phyloP scores from a whole-genome alignment of 2,888 invertebrate species.

The Rhodophaea formosa region DNA sequence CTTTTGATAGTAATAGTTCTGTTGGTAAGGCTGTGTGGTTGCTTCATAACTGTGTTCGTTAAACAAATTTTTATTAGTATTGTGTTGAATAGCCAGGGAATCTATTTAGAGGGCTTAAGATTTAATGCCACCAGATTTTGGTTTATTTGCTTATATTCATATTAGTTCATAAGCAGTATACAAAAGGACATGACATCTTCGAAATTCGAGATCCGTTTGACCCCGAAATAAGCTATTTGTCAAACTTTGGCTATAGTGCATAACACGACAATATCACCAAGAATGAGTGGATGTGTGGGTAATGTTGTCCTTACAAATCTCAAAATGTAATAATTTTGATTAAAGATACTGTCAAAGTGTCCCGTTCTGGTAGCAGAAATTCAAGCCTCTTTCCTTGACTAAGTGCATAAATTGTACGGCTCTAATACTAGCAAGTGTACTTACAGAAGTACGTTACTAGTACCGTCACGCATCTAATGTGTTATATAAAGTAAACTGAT shows the following conservation, averaged over 20 bases:
- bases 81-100: constrained; percentile 8
- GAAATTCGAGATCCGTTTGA: too few relatives aligned
- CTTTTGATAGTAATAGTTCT: constrained; percentile 27
- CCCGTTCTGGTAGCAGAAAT: not conserved
- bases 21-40: constrained; percentile 64
- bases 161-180: too few relatives aligned
- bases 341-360: not conserved
- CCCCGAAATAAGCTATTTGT: too few relatives aligned
- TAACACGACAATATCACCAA: too few relatives aligned
- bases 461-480: not conserved
- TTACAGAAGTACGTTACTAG: constrained; percentile 14
- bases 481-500: not conserved
- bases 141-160: not conserved
- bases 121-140: not conserved
- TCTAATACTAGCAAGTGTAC: constrained; percentile 8
- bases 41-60: constrained; percentile 67
- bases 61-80: constrained; percentile 58
- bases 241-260: too few relatives aligned
- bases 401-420: not conserved
- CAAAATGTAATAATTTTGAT: too few relatives aligned
- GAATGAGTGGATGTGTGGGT: too few relatives aligned
- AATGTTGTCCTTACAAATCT: too few relatives aligned
- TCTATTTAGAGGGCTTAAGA: not conserved
- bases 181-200: too few relatives aligned
- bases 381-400: not conserved